Evolutionary conservation across 2,797 vertebrate genomes (phyloP).

Genomic region (Epinephelus coioides): DNA sequence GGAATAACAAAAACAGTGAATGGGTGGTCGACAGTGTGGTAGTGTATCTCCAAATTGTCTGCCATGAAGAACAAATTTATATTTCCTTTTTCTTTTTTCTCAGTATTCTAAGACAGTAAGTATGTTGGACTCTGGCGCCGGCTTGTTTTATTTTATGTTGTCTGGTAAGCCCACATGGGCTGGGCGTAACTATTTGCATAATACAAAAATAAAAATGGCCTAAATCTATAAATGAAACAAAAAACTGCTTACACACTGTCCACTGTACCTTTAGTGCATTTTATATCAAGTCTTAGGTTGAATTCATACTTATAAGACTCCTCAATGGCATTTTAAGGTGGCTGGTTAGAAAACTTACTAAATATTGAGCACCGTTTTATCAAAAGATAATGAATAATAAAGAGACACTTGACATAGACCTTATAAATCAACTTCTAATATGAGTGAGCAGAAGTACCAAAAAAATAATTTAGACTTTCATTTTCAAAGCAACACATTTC

Average conservation of each 20-base stretch:
- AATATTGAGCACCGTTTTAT: neutral
- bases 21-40: neutral
- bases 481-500: neutral
- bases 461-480: neutral
- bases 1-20: neutral
- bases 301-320: neutral
- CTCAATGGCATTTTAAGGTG: neutral
- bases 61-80: no score
- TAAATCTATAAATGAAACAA: no score
- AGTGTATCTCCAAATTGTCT: neutral
- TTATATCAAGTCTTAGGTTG: neutral
- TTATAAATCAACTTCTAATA: neutral
- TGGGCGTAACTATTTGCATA: no score
- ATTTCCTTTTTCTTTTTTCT: no score
- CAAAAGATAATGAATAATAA: neutral
- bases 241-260: neutral
- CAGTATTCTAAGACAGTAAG: no score
- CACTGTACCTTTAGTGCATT: neutral
- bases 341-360: neutral
- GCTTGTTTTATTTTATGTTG: no score
- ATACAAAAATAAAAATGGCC: no score
- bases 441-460: neutral
- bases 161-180: no score
- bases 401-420: neutral
- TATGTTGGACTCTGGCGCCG: no score